Percentiles rank a stretch among this genome's conserved stretches.
Evolutionary conservation across 2,888 invertebrate species (phyloP).

Genomic region (Teleogryllus oceanicus): DNA sequence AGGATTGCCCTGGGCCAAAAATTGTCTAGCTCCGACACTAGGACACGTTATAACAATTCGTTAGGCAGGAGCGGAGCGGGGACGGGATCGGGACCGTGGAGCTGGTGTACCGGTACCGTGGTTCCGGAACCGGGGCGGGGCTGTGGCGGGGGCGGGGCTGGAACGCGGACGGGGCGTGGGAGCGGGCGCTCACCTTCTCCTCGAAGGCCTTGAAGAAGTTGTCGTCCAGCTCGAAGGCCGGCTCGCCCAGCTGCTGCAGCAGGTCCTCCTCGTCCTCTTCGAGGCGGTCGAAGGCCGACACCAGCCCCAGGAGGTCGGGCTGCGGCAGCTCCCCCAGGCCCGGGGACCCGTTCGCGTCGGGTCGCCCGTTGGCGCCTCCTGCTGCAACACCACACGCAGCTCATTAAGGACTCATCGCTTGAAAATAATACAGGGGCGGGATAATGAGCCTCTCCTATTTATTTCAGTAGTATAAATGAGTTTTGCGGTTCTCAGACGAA

Average conservation of each 20-base stretch:
- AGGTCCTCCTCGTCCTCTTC: constrained; percentile 72
- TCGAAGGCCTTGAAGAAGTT: constrained; percentile 46
- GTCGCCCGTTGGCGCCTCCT: constrained; percentile 28
- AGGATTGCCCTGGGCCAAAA: too few species aligned
- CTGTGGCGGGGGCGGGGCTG: too few species aligned
- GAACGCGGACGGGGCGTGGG: background rate
- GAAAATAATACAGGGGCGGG: too few species aligned
- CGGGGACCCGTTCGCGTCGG: constrained; percentile 35
- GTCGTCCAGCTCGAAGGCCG: constrained; percentile 79
- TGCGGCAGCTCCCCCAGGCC: constrained; percentile 66
- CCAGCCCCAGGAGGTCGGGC: constrained; percentile 67
- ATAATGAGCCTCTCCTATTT: too few species aligned
- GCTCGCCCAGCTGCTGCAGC: constrained; percentile 76
- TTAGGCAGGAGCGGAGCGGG: too few species aligned
- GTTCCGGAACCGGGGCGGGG: background rate
- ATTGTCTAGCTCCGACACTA: too few species aligned
- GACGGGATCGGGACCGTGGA: too few species aligned
- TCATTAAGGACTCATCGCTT: too few species aligned
- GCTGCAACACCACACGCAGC: background rate
- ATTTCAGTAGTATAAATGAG: too few species aligned
- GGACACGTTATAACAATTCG: too few species aligned
- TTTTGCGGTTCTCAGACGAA: too few species aligned
- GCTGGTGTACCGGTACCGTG: too few species aligned
- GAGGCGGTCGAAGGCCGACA: constrained; percentile 52
- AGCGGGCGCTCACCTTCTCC: constrained; percentile 41